These are phyloP conservation scores for Lepidocyrtoides sp. DNA, from an alignment of 2,888 invertebrate genomes.

Conservation along the genomic window DNA sequence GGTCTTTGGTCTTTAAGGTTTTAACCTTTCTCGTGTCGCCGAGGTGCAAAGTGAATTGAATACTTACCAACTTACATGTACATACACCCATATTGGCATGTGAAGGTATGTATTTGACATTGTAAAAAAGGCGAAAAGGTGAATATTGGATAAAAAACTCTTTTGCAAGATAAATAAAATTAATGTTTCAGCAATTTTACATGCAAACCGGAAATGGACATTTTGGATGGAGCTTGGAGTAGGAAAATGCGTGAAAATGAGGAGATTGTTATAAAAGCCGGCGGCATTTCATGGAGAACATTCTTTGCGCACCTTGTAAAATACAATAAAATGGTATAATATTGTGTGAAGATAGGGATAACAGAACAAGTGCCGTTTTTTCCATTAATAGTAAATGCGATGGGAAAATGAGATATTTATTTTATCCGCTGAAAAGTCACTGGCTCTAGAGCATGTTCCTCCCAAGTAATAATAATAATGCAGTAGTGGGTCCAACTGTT, in stretches of 20 bases:
- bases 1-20: constrained; percentile 12
- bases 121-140: background rate
- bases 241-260: background rate
- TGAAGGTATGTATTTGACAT: background rate
- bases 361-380: background rate
- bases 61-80: no score
- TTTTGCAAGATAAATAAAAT: no score
- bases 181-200: background rate
- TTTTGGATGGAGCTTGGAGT: background rate
- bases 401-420: constrained; percentile 13
- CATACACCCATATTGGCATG: background rate
- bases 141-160: background rate
- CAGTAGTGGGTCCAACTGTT: background rate
- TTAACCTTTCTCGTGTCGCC: constrained; percentile 38
- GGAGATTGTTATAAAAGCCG: no score
- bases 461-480: background rate
- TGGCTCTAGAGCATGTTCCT: background rate
- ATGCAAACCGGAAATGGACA: constrained; percentile 32
- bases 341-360: no score
- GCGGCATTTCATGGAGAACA: constrained; percentile 28
- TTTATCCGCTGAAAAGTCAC: constrained; percentile 13
- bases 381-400: constrained; percentile 1
- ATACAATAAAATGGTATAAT: no score
- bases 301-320: no score
- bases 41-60: background rate